Conservation (phyloP, 1,140 invertebrate genomes). For the Megalonaias nervosa region DNA sequence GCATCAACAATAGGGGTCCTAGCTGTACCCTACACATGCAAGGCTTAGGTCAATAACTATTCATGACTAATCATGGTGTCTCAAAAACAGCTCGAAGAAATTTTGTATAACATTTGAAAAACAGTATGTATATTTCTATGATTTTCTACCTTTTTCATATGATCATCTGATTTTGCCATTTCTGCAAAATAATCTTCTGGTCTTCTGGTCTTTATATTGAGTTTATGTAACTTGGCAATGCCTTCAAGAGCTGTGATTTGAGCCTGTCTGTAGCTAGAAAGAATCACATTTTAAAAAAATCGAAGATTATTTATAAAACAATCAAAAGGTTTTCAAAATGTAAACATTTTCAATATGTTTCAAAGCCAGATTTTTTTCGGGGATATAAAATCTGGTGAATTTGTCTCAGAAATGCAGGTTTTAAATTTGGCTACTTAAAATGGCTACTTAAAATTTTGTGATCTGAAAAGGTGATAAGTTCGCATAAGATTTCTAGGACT, state of each 20-base stretch:
- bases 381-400: too few relatives aligned
- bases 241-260: conserved; percentile 88
- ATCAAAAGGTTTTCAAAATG: neutral
- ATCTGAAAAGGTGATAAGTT: too few relatives aligned
- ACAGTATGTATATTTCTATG: neutral
- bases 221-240: conserved; percentile 81
- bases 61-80: neutral
- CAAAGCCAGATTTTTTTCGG: too few relatives aligned
- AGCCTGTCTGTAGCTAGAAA: conserved; percentile 85
- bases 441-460: too few relatives aligned
- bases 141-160: conserved; percentile 91
- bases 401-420: too few relatives aligned
- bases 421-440: too few relatives aligned
- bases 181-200: conserved; percentile 99
- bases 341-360: neutral
- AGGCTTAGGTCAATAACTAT: neutral
- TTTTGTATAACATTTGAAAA: neutral
- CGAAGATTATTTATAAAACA: neutral
- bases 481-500: too few relatives aligned
- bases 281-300: neutral
- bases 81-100: neutral
- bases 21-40: neutral
- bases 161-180: conserved; percentile 98
- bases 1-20: neutral
- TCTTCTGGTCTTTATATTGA: conserved; percentile 84